Evolutionary conservation across 2,797 vertebrate genomes (phyloP).

Genomic region (Acanthurus tractus): DNA sequence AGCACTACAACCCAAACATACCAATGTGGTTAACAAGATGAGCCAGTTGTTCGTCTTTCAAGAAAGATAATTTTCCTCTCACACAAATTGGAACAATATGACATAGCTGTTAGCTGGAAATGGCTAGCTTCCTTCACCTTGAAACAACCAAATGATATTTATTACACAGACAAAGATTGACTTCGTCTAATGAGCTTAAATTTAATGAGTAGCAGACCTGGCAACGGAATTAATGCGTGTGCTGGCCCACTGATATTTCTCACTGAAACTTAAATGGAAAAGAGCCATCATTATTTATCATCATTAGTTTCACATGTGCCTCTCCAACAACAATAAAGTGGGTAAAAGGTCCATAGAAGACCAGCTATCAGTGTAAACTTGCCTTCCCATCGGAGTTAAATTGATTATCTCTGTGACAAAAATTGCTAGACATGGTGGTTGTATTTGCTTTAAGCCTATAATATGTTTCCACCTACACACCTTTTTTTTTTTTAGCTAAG

Average conservation of each 20-base stretch:
- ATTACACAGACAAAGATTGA: neutral
- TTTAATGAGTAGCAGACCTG: constrained; percentile 1
- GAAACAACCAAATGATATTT: neutral
- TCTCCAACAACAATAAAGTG: neutral
- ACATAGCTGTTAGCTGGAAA: neutral
- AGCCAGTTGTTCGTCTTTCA: constrained; percentile 30
- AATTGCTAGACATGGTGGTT: neutral
- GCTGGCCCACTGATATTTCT: neutral
- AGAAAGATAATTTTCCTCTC: constrained; percentile 30
- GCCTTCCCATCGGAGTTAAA: neutral
- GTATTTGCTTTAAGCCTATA: neutral
- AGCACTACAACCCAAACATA: constrained; percentile 36
- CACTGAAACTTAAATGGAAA: constrained; percentile 8
- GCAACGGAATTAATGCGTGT: constrained; percentile 7
- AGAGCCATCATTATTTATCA: constrained; percentile 18
- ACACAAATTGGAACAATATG: constrained; percentile 6
- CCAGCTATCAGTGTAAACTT: neutral
- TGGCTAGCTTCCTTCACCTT: constrained; percentile 1
- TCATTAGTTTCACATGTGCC: constrained; percentile 10
- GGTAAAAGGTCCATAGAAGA: neutral
- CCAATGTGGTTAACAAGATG: constrained; percentile 28
- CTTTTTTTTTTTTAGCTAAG: no score
- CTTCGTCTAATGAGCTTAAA: constrained; percentile 2
- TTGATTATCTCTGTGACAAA: constrained; percentile 4
- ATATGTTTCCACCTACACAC: no score